Base-by-base conservation (phyloP, 1,140 invertebrate species). In the Drosophila sechellia region DNA sequence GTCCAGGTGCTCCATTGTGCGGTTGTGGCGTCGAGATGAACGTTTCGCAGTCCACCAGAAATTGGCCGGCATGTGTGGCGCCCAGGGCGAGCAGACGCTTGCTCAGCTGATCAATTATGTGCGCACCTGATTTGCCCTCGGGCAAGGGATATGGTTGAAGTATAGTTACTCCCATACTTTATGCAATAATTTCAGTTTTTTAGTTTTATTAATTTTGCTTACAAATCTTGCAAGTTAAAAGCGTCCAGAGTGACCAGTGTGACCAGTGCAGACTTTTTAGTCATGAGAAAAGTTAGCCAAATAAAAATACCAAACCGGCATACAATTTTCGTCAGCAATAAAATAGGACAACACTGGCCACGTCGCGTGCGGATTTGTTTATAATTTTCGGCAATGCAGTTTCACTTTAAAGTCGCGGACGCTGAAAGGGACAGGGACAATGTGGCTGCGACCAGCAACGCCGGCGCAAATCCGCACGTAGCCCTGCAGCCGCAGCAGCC, bases 41-140 rank as follows among this genome's bases (percentile, higher is more conserved):
- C 12, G 97, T 98, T 92, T 99, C 98, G 91, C 98, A 99, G 84
- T 99, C 98, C 0, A 99, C 97, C 46, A 97, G 92, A 93, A 98
- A 99, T 79, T 97, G 97, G 1, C 98, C 98, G 78, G 95, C 94
- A 92, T 97, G 97, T 1, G 95, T 93, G 0, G 97, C 98, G 37
- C 98, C 98, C 17, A 99, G 93, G 0, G 96, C 95, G 34, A 96
- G 93, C 34, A 99, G 94, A 40, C 97, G 93, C 93, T 98, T 98
- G 1, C 96, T 96, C 8, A 99, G 93, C 50, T 96, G 94, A 65
- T 99, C 98, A 52, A 98, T 96, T 0, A 96, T 96, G 84, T 96
- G 95, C 0, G 96, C 95, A 0, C 97, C 97, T 34, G 96, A 98
- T 80, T 96, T 95, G 59, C 97, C 97, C 81, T 98, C 97, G 0